Conservation (phyloP, 2,888 invertebrate genomes). For the Diadegma fenestrale region DNA sequence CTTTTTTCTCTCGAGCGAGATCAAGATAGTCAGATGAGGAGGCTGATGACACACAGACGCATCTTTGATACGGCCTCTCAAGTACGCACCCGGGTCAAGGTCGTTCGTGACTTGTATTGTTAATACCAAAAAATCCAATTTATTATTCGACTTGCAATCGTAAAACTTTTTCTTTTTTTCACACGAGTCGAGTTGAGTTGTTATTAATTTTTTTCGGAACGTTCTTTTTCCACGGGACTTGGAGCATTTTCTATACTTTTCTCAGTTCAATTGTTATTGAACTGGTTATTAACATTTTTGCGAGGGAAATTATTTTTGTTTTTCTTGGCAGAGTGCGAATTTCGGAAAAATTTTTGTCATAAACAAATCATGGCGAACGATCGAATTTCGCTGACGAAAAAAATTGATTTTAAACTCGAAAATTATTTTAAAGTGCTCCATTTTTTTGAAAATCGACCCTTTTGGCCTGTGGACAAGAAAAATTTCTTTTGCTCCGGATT, state of each 20-base stretch:
- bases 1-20: conserved; percentile 21
- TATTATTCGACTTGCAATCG: conserved; percentile 40
- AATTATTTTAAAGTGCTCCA: not conserved
- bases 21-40: conserved; percentile 21
- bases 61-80: conserved; percentile 29
- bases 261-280: too few relatives aligned
- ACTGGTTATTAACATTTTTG: not conserved
- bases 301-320: not conserved
- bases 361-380: not conserved
- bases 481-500: not conserved
- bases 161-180: conserved; percentile 26
- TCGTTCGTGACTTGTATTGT: conserved; percentile 29
- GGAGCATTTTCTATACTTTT: conserved; percentile 16
- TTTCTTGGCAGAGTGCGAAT: not conserved
- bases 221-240: conserved; percentile 4
- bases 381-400: too few relatives aligned
- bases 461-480: not conserved
- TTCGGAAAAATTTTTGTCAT: not conserved
- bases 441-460: not conserved
- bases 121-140: conserved; percentile 19
- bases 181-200: conserved; percentile 7
- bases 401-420: too few relatives aligned
- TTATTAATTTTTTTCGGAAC: not conserved
- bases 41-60: conserved; percentile 53
- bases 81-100: conserved; percentile 62